These are phyloP conservation scores for Litocranius walleri DNA, from an alignment of 2,113 vertebrate genomes.

Conservation along the genomic window DNA sequence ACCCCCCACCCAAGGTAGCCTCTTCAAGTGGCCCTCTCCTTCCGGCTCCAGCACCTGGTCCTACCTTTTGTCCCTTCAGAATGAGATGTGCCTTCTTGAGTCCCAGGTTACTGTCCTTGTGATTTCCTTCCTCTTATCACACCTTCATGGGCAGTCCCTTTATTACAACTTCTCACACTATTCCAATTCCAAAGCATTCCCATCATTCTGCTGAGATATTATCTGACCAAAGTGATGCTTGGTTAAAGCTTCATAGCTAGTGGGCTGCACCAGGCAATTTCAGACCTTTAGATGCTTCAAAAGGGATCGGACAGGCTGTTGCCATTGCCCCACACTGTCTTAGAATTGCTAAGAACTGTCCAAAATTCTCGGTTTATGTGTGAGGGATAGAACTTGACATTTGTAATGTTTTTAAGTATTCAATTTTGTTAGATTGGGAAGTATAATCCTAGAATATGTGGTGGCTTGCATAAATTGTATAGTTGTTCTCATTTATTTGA, in stretches of 20 bases:
- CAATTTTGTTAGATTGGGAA: not conserved
- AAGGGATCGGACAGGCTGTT: not conserved
- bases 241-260: not conserved
- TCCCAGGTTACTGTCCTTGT: not conserved
- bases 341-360: not conserved
- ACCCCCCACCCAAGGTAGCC: fast-evolving
- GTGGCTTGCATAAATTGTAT: not conserved
- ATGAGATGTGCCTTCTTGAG: not conserved
- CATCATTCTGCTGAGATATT: not conserved
- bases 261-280: not conserved
- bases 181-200: not conserved
- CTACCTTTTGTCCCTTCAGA: not conserved
- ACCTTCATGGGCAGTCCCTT: not conserved
- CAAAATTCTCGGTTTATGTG: not conserved
- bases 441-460: not conserved
- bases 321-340: not conserved
- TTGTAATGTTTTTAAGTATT: not conserved
- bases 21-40: not conserved
- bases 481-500: not conserved
- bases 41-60: not conserved
- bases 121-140: not conserved
- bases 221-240: not conserved
- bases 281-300: not conserved
- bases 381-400: not conserved
- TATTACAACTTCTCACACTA: not conserved